Evolutionary conservation across 2,113 vertebrate genomes (phyloP).

Genomic region (Diadophis punctatus): DNA sequence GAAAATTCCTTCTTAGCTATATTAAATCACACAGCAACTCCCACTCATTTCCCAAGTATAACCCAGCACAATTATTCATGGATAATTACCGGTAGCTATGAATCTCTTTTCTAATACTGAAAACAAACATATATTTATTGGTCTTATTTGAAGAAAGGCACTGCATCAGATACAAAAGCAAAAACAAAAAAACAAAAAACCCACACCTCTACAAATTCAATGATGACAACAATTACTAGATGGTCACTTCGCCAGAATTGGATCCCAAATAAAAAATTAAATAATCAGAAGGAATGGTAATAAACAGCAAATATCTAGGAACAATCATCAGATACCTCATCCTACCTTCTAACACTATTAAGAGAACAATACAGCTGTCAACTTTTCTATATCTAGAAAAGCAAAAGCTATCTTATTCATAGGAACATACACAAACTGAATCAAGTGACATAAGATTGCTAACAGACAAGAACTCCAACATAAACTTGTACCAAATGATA

Average conservation of each 20-base stretch:
- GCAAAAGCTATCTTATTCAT: background rate
- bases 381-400: background rate
- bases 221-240: background rate
- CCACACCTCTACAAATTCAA: background rate
- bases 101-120: background rate
- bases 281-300: background rate
- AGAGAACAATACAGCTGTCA: background rate
- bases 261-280: background rate
- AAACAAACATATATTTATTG: background rate
- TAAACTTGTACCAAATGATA: background rate
- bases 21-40: background rate
- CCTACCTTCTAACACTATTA: background rate
- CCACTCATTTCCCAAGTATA: background rate
- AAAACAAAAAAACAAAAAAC: background rate
- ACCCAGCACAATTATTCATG: background rate
- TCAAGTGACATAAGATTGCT: background rate
- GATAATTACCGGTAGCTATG: background rate
- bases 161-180: background rate
- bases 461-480: background rate
- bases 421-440: background rate
- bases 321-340: background rate
- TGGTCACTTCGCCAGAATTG: background rate
- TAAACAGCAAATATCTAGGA: background rate
- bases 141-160: background rate
- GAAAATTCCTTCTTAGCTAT: background rate